A percentile compares a stretch with the other conserved stretches of the same genome.
Evolutionary conservation across 2,797 vertebrate genomes (phyloP).

Genomic region (Phataginus tricuspis): DNA sequence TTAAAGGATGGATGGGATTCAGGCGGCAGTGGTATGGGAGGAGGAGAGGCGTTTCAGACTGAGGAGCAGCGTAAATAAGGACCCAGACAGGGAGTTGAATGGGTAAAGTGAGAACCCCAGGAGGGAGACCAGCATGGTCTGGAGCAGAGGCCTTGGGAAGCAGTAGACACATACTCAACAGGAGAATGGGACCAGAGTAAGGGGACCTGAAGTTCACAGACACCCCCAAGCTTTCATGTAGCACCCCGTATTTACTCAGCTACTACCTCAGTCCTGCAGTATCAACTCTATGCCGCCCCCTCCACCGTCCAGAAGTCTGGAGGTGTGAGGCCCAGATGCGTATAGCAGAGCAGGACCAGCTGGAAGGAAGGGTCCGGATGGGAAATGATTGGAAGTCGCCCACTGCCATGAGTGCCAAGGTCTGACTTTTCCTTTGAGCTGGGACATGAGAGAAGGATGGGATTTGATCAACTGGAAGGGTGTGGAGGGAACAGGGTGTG

Average conservation of each 20-base stretch:
- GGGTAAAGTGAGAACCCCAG: not conserved
- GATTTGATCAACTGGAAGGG: not conserved
- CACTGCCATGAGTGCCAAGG: not conserved
- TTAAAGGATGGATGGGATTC: not conserved
- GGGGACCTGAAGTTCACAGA: no score
- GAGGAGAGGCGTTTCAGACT: not conserved
- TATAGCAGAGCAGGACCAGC: not conserved
- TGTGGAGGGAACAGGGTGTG: not conserved
- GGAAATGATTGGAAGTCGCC: not conserved
- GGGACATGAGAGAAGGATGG: not conserved
- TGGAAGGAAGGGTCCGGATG: not conserved
- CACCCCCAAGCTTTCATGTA: not conserved
- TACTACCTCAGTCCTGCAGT: not conserved
- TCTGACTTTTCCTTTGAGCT: not conserved
- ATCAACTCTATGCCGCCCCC: not conserved
- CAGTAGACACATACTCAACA: not conserved
- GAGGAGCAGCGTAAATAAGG: not conserved
- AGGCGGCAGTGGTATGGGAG: fast-evolving
- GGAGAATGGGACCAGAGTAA: not conserved
- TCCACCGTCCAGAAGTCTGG: not conserved
- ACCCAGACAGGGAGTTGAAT: not conserved
- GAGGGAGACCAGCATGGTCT: not conserved
- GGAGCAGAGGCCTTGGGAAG: not conserved
- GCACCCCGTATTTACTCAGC: not conserved
- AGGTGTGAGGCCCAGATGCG: not conserved